These are phyloP conservation scores for Monomorium pharaonis DNA, from an alignment of 1,140 invertebrate species.

Conservation along the genomic window DNA sequence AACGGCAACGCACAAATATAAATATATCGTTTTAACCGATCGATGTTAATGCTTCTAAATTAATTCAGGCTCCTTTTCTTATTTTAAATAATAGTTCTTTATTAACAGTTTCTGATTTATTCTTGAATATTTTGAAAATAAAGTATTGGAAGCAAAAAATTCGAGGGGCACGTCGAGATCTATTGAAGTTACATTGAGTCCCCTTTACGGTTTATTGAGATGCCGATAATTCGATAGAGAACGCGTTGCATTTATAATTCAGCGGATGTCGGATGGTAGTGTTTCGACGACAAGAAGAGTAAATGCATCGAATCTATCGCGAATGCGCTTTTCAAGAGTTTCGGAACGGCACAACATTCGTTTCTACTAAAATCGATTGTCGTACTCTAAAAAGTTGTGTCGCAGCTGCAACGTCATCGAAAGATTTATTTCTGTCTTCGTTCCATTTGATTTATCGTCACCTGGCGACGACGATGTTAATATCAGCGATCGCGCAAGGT, in stretches of 20 bases:
- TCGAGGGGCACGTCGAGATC: background rate
- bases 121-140: background rate
- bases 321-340: slow-evolving; percentile 37
- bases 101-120: background rate
- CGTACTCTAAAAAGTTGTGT: slow-evolving; percentile 26
- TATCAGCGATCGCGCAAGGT: background rate
- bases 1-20: background rate
- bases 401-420: slow-evolving; percentile 6
- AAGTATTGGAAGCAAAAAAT: background rate
- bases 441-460: slow-evolving; percentile 23
- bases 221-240: slow-evolving; percentile 39
- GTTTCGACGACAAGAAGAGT: slow-evolving; percentile 40
- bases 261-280: slow-evolving; percentile 17
- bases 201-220: slow-evolving; percentile 19
- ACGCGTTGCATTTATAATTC: slow-evolving; percentile 45
- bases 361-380: slow-evolving; percentile 39
- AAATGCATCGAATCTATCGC: slow-evolving; percentile 46
- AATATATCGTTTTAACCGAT: background rate
- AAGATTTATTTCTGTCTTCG: slow-evolving; percentile 14
- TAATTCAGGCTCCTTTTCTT: background rate
- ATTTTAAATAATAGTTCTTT: background rate
- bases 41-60: background rate
- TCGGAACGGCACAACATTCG: slow-evolving; percentile 23
- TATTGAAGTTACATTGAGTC: background rate
- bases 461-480: background rate